A percentile compares a stretch with the other conserved stretches of the same genome.
Conservation (phyloP, 1,140 invertebrate species). For the Whitmania pigra region DNA sequence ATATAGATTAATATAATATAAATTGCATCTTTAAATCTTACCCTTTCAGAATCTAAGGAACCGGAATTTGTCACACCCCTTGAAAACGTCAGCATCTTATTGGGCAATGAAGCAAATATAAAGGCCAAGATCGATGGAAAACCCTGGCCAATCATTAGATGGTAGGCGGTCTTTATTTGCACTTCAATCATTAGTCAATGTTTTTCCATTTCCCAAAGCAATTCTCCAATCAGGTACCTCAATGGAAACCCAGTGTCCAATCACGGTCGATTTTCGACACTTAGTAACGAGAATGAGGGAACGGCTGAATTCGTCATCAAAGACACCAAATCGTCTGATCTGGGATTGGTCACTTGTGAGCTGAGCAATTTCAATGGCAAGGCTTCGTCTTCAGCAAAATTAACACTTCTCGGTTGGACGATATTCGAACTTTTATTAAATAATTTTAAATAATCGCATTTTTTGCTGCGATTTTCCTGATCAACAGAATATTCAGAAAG, state of each 20-base stretch:
- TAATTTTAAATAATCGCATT: not conserved
- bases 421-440: not conserved
- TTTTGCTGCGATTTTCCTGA: no score
- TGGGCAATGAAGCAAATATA: not conserved
- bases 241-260: not conserved
- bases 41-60: not conserved
- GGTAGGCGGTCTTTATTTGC: not conserved
- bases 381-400: not conserved
- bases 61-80: not conserved
- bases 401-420: not conserved
- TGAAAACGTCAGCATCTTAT: not conserved
- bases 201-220: not conserved
- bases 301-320: not conserved
- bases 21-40: not conserved
- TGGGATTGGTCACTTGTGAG: not conserved
- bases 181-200: not conserved
- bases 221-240: not conserved
- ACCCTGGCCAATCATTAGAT: not conserved
- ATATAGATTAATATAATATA: no score
- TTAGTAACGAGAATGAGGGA: not conserved
- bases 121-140: not conserved
- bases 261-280: not conserved
- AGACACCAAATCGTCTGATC: not conserved
- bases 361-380: conserved; percentile 2
- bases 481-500: no score